Evolutionary conservation across 2,888 invertebrate genomes (phyloP).

Genomic region (Cheilosia vernalis): DNA sequence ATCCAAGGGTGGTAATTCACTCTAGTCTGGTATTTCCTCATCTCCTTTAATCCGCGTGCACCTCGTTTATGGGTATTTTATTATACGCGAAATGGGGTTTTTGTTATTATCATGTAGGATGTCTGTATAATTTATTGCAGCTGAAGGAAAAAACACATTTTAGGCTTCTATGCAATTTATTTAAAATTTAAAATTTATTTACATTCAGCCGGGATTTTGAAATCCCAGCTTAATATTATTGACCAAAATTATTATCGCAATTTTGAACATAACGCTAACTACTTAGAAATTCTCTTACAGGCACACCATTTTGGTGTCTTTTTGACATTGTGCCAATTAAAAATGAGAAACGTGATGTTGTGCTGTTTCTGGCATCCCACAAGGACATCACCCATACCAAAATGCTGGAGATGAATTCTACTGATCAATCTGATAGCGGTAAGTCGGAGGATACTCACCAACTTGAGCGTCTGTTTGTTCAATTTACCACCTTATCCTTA

Average conservation of each 20-base stretch:
- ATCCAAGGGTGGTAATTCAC: conserved; percentile 1
- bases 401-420: conserved; percentile 92
- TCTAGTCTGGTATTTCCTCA: not conserved
- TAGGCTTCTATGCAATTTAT: conserved; percentile 18
- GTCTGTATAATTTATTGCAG: conserved; percentile 33
- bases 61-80: conserved; percentile 45
- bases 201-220: too few species aligned
- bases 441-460: conserved; percentile 83
- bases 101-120: conserved; percentile 48
- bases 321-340: conserved; percentile 99
- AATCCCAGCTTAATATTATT: not conserved
- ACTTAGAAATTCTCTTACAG: conserved; percentile 83
- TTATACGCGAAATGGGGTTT: conserved; percentile 41
- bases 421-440: conserved; percentile 94
- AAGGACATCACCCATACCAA: conserved; percentile 97
- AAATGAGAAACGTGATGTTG: conserved; percentile 98
- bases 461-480: not conserved
- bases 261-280: too few species aligned
- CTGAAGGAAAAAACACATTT: conserved; percentile 19
- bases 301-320: conserved; percentile 96
- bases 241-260: not conserved
- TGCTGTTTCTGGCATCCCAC: conserved; percentile 97
- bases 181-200: too few species aligned
- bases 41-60: not conserved
- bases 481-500: conserved; percentile 2